Evolutionary conservation across 2,797 vertebrate genomes (phyloP).

Genomic region (Cottoperca gobio): DNA sequence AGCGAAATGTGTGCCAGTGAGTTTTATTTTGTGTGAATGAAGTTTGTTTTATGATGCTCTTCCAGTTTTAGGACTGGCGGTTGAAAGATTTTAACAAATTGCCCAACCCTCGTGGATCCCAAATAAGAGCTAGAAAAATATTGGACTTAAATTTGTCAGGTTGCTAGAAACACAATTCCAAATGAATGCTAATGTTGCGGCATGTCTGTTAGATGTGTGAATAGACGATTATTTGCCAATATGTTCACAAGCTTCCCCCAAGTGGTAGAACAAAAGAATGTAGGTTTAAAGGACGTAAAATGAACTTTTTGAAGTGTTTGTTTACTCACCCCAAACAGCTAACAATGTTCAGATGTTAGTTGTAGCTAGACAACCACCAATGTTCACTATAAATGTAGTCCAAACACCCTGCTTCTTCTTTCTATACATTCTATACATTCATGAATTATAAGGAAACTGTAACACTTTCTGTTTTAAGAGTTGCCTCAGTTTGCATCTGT

Average conservation of each 20-base stretch:
- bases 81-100: no score
- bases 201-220: rapidly evolving
- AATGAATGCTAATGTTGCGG: neutral
- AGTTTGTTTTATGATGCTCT: no score
- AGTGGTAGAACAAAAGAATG: neutral
- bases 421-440: no score
- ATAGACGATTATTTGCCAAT: neutral
- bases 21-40: no score
- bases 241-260: neutral
- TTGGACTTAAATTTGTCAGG: neutral
- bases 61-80: no score
- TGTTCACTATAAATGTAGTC: neutral
- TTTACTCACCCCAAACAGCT: neutral
- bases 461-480: no score
- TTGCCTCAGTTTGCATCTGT: no score
- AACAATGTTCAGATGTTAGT: neutral
- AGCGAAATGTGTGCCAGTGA: no score
- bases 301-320: neutral
- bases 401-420: neutral
- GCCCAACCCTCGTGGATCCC: neutral
- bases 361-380: no score
- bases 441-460: no score
- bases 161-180: neutral
- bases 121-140: neutral
- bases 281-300: neutral